A percentile compares a stretch with the other conserved stretches of the same genome.
These are phyloP conservation scores for Rhabdomys dilectus DNA, from an alignment of 2,113 vertebrate genomes.

Conservation along the genomic window DNA sequence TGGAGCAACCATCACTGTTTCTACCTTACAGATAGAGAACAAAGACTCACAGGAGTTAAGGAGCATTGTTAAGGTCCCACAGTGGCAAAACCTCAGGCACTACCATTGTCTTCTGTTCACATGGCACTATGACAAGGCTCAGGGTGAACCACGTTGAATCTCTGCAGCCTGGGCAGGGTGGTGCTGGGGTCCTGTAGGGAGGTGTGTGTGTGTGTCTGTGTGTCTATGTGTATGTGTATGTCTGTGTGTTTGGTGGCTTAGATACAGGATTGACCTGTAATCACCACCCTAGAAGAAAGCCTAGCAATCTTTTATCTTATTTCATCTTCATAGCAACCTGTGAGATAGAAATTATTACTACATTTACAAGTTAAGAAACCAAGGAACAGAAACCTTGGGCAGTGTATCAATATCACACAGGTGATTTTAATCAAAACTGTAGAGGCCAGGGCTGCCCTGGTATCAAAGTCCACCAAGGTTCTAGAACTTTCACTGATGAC, in stretches of 20 bases:
- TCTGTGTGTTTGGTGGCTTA: background rate
- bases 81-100: background rate
- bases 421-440: background rate
- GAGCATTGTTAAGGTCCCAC: background rate
- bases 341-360: background rate
- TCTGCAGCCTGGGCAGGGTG: background rate
- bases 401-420: background rate
- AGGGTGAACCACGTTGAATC: background rate
- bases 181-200: background rate
- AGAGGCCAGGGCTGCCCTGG: background rate
- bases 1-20: background rate
- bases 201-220: background rate
- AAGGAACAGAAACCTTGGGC: background rate
- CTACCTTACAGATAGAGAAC: background rate
- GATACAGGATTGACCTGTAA: background rate
- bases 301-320: background rate
- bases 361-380: background rate
- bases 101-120: too few relatives aligned
- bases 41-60: background rate
- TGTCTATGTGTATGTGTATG: background rate
- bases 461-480: background rate
- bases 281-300: background rate
- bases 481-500: background rate
- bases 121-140: background rate
- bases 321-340: background rate